Percentiles rank a stretch among this genome's conserved stretches.
These are phyloP conservation scores for Clarias macrocephalus DNA, from an alignment of 2,113 vertebrate genomes.

Conservation along the genomic window DNA sequence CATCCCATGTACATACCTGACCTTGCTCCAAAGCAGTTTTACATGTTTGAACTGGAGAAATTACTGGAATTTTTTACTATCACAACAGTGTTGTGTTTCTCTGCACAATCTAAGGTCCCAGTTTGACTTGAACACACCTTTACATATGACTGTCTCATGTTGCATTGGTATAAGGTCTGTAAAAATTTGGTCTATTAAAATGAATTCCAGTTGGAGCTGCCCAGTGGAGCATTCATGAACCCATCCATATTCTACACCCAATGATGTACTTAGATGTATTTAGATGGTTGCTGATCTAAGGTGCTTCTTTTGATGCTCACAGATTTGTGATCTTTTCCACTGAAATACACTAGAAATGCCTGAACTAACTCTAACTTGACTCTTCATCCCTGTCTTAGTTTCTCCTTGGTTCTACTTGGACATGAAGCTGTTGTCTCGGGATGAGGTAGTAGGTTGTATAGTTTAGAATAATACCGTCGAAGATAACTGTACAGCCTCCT, in stretches of 20 bases:
- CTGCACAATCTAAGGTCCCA: too few species aligned
- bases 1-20: too few species aligned
- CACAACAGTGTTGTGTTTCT: too few species aligned
- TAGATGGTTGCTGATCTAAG: neutral
- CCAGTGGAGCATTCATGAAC: neutral
- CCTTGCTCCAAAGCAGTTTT: too few species aligned
- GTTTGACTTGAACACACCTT: neutral
- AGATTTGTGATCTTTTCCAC: neutral
- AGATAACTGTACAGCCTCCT: conserved; percentile 99
- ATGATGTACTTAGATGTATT: neutral
- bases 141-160: neutral
- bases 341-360: neutral
- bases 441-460: conserved; percentile 99
- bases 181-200: neutral
- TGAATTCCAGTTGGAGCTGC: neutral
- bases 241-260: neutral
- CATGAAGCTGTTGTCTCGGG: conserved; percentile 78
- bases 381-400: neutral
- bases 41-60: too few species aligned
- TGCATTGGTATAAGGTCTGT: neutral
- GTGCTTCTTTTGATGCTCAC: neutral
- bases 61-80: too few species aligned
- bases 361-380: neutral
- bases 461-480: conserved; percentile 97
- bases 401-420: neutral